Evolutionary conservation across 2,797 vertebrate species (phyloP), one percentile per base, ranked within the genome.

Genomic region (Bufotes viridis): DNA sequence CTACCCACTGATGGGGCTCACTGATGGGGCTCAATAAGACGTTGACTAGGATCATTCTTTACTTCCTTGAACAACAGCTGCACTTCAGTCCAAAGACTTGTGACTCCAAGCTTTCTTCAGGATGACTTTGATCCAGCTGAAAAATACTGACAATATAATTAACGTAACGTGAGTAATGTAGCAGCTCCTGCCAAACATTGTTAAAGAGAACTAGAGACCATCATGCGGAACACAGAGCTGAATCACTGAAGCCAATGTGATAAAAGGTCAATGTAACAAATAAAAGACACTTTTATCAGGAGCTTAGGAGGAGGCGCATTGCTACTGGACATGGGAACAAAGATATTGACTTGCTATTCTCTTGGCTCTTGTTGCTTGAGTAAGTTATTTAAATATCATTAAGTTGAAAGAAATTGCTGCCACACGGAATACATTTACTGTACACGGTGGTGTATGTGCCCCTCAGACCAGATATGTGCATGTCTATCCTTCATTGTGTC

Each of bases 91-190:
- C 78, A 51, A 89, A 82, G 83, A 85, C 80, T 81, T 57, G 82
- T 81, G 87, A 69, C 69, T 85, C 78, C 84, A 58, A 76, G 78
- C 65, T 82, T 79, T 67, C 49, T 86, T 49, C 18, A 49, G 42
- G 79, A 88, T 85, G 78, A 86, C 88, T 89, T 89, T 89, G 83
- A 89, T 86, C 58, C 83, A 86, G 70, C 51, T 86, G 83, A 89
- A 76, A 49, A 78, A 74, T 82, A 85, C 78, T 86, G 78, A 85
- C 88, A 89, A 76, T 86, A 57, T 85, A 89, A 89, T 89, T 85
- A 89, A 89, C 58, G 82, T 85, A 81, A 85, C 51, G 70, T 86
- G 78, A 89, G 88, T 89, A 89, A 89, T 89, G 88, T 78, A 42
- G 42, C 24, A 60, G 69, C 88, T 86, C 42, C 63, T 81, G 76